Base-by-base conservation (phyloP, 1,140 invertebrate species). In the Melipona quadrifasciata region DNA sequence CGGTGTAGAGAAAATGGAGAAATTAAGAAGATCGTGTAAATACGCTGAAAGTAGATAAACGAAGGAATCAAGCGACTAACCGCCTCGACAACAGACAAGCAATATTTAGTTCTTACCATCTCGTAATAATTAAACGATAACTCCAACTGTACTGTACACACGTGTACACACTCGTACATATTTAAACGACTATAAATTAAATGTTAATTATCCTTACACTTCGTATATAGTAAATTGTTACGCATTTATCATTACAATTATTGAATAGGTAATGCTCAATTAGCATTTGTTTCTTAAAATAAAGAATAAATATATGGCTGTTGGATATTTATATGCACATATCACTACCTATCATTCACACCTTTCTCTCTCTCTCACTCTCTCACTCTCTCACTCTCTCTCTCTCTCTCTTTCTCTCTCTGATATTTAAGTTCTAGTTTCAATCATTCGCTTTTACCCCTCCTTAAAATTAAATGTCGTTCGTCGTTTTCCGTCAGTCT, bases 221-320 rank as follows among this genome's bases (percentile, higher is more conserved):
- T 94, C 91, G 93, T 94, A 93, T 91, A 93, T 94, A 93, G 92
- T 93, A 94, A 93, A 95, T 94, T 94, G 94, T 94, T 94, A 94
- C 92, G 93, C 94, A 94, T 95, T 95, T 94, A 94, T 94, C 90
- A 94, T 95, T 94, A 94, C 93, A 92, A 94, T 94, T 95, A 95
- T 94, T 93, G 92, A 94, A 94, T 94, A 95, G 93, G 92, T 94
- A 94, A 95, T 95, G 94, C 94, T 95, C 94, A 95, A 94, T 94
- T 95, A 95, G 94, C 94, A 95, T 95, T 95, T 95, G 94, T 95
- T 94, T 94, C 93, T 94, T 95, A 94, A 95, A 95, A 94, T 94
- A 94, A 94, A 93, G 91, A 95, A 94, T 94, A 95, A 94, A 95
- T 95, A 95, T 95, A 95, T 95, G 94, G 94, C 94, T 95, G 94